Evolutionary conservation across 2,888 invertebrate genomes (phyloP).

Genomic region (Papilio gigon): DNA sequence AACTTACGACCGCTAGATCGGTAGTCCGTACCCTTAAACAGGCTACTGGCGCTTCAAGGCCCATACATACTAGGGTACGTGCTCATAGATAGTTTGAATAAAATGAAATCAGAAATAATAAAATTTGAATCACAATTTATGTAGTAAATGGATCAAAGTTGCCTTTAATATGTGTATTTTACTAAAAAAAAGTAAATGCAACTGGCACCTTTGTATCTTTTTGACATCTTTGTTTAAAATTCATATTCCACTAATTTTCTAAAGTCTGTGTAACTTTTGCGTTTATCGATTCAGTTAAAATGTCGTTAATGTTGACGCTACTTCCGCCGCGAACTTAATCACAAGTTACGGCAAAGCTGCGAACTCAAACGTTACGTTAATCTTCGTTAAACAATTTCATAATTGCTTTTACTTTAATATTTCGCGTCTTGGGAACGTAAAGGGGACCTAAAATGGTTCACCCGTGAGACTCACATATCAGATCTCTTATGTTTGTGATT

Average conservation of each 20-base stretch:
- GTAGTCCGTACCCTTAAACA: too few relatives aligned
- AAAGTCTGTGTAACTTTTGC: not conserved
- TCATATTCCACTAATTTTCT: not conserved
- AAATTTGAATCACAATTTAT: too few relatives aligned
- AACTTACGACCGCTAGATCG: too few relatives aligned
- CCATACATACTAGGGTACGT: too few relatives aligned
- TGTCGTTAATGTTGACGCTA: not conserved
- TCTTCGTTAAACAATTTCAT: constrained; percentile 15
- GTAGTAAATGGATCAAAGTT: too few relatives aligned
- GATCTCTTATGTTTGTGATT: not conserved
- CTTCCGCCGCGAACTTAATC: constrained; percentile 12
- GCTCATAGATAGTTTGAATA: too few relatives aligned
- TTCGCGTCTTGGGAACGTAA: constrained; percentile 17
- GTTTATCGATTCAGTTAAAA: constrained; percentile 14
- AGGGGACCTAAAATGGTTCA: constrained; percentile 19
- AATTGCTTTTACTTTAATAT: constrained; percentile 10
- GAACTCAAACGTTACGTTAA: constrained; percentile 13
- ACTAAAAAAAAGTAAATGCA: too few relatives aligned
- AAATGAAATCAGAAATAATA: too few relatives aligned
- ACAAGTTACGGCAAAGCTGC: constrained; percentile 10
- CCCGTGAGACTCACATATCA: not conserved
- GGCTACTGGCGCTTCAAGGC: too few relatives aligned
- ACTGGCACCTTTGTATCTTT: too few relatives aligned
- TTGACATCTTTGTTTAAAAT: not conserved
- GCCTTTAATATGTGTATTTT: too few relatives aligned